phyloP scores from a whole-genome alignment of 2,888 invertebrate species.

The Heliconius erato region DNA sequence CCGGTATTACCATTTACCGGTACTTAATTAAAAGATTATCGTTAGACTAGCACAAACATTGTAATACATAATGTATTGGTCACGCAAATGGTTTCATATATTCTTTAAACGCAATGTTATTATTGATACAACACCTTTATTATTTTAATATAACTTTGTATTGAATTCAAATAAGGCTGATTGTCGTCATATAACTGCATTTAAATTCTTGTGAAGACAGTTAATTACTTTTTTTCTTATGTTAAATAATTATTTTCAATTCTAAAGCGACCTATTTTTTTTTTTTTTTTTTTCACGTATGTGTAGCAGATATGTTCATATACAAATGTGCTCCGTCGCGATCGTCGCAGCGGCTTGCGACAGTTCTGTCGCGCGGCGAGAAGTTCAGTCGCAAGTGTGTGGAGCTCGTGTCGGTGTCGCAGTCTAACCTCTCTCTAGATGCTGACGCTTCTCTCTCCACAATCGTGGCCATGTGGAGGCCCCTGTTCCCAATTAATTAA shows the following conservation, averaged over 20 bases:
- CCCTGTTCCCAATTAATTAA: constrained; percentile 56
- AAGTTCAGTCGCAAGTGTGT: constrained; percentile 78
- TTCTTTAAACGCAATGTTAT: constrained; percentile 6
- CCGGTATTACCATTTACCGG: background rate
- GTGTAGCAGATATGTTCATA: constrained; percentile 82
- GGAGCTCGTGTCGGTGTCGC: constrained; percentile 64
- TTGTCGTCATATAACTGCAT: constrained; percentile 31
- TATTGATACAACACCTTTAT: constrained; percentile 4
- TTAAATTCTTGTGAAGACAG: background rate
- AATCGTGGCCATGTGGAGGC: constrained; percentile 82
- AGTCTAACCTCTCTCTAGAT: constrained; percentile 74
- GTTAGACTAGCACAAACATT: constrained; percentile 23
- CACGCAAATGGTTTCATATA: constrained; percentile 23
- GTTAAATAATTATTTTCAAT: background rate
- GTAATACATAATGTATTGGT: constrained; percentile 10
- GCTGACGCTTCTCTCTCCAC: constrained; percentile 77
- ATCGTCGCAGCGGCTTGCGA: constrained; percentile 66
- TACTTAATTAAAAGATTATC: constrained; percentile 13
- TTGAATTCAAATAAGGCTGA: constrained; percentile 32
- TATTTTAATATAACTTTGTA: constrained; percentile 32
- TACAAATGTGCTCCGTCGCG: constrained; percentile 78
- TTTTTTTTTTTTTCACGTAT: constrained; percentile 61
- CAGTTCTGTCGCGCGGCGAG: constrained; percentile 63
- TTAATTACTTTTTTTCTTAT: background rate
- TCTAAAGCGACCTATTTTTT: background rate